Conservation (phyloP, 2,797 vertebrate genomes). For the Eleutherodactylus coqui region DNA sequence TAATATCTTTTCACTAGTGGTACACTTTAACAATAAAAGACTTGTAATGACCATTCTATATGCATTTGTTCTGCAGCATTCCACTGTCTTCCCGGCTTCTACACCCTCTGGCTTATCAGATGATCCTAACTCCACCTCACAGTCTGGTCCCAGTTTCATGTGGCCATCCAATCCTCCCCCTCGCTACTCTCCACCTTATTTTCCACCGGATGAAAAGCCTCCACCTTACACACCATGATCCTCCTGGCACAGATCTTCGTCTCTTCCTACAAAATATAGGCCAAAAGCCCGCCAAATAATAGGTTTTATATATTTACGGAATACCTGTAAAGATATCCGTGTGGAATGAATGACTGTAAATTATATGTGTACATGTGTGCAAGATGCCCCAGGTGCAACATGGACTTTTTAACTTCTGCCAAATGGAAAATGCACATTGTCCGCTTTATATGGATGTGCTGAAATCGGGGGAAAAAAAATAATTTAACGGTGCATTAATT, state of each 20-base stretch:
- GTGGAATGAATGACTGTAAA: slow-evolving; percentile 37
- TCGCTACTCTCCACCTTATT: slow-evolving; percentile 93
- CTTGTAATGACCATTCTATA: not conserved
- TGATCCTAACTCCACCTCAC: slow-evolving; percentile 82
- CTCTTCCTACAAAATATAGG: slow-evolving; percentile 47
- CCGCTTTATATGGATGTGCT: slow-evolving; percentile 33
- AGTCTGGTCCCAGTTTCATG: slow-evolving; percentile 91
- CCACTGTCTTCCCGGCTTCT: slow-evolving; percentile 85
- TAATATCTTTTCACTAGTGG: not conserved
- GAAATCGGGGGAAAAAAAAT: not conserved
- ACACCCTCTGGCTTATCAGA: slow-evolving; percentile 88
- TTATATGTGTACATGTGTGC: slow-evolving; percentile 28
- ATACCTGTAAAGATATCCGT: slow-evolving; percentile 25
- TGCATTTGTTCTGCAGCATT: slow-evolving; percentile 78
- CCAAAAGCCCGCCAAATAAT: slow-evolving; percentile 58
- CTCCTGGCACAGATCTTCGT: not conserved
- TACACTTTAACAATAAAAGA: not conserved
- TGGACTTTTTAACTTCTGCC: slow-evolving; percentile 42
- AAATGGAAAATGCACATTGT: slow-evolving; percentile 33
- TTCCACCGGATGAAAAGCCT: slow-evolving; percentile 95
- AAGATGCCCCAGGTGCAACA: slow-evolving; percentile 2
- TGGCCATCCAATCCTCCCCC: slow-evolving; percentile 92
- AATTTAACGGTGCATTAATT: slow-evolving; percentile 24
- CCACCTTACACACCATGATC: slow-evolving; percentile 93
- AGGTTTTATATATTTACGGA: slow-evolving; percentile 52